Base-by-base conservation (phyloP, 2,888 invertebrate genomes). In the Conus canariensis region DNA sequence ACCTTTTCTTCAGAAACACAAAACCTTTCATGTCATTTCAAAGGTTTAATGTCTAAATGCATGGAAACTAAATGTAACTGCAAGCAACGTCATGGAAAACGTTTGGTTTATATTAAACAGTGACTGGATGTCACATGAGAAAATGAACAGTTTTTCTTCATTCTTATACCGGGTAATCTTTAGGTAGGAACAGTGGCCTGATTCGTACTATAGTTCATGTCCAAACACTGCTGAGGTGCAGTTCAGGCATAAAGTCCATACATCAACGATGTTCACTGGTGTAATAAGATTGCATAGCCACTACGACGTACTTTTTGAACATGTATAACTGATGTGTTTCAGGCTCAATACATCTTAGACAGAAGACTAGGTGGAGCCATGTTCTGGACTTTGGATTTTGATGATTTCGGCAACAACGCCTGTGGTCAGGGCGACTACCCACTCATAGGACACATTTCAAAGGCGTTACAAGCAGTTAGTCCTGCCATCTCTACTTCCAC, bases 21-120 rank as follows among this genome's bases (percentile, higher is more conserved):
- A 30, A 45, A 70, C 30, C 30, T 30, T 30, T 30, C 2, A 30
- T 30, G 30, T 30, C 30, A 30, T 30, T 30, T 30, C 30, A 30
- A 30, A 30, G 30, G 30, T 0, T 30, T 30, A 30, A 30, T 30
- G 30, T 30, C 30, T 30, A 30, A 30, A 30, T 25, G 22, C 58
- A 19, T 83, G 30, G 83, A 58, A 83, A 56, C 8, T 88, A 91
- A 85, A 90, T 90, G 60, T 93, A 93, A 93, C 90, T 92, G 82
- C 67, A 30, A 30, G 2, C 30, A 30, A 30, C 30, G 30, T 30
- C 30, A 30, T 30, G 30, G 30, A 30, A 30, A 30, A 30, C 30
- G 30, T 30, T 30, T 30, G 30, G 1, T 30, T 30, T n/a, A n/a
- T n/a, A n/a, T n/a, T n/a, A n/a, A n/a, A n/a, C n/a, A n/a, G n/a